Evolutionary conservation across 2,888 invertebrate species (phyloP), one percentile per base, ranked within the genome.

Genomic region (Prosopocoilus inquinatus): DNA sequence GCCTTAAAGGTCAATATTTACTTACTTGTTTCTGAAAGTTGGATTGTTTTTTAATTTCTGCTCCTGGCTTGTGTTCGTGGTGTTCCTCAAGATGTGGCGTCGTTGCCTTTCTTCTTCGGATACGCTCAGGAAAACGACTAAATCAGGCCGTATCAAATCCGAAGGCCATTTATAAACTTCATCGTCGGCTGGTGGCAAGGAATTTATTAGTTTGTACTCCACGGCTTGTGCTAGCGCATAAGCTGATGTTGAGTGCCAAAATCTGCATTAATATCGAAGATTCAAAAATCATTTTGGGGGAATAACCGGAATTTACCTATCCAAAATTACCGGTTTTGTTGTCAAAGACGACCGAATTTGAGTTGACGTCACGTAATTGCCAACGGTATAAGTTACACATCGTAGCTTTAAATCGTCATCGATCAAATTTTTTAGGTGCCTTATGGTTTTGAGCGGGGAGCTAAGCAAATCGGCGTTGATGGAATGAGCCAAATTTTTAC

Each of bases 211-310:
- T 15, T 68, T 64, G 51, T 72, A 64, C 16, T 70, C 61, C 11
- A 74, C 64, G 32, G 64, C 62, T 65, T 77, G 75, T 1, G 78
- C 78, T 34, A 78, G 59, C 1, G 76, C 76, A 64, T 72, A 79
- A 1, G 78, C 76, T n/a, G 74, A 70, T 8, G 80, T 79, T 9
- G 79, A 79, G 67, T 79, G 78, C 79, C 79, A 80, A 63, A 71
- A 80, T 62, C 80, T 76, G 57, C 32, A 64, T 47, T 20, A 12
- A 46, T 3, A 15, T 7, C 1, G 15, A 15, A n/a, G 15, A 13
- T 7, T 2, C 12, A 16, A 49, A 52, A 52, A 9, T 13, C 15
- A 8, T 11, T 15, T 53, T n/a, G 32, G 33, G 15, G 38, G 9
- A 15, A 15, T 8, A 7, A 33, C 33, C n/a, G n/a, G n/a, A 32